phyloP scores from a whole-genome alignment of 2,888 invertebrate species.

The Drosophila tripunctata region DNA sequence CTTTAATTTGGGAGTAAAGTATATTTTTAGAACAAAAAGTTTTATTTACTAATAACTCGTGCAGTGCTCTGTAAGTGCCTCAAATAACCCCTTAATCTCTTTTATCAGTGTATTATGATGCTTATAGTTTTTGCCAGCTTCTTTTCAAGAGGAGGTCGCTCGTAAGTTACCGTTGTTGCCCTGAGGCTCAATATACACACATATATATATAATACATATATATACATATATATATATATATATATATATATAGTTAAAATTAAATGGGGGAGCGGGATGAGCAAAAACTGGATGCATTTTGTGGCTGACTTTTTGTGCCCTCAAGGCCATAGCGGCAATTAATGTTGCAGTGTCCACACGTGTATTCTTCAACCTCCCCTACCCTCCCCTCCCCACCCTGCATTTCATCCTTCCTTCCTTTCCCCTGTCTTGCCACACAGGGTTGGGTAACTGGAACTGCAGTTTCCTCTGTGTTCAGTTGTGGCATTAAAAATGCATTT shows the following conservation, averaged over 20 bases:
- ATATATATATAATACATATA: too few relatives aligned
- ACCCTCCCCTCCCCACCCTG: not conserved
- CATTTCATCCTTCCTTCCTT: not conserved
- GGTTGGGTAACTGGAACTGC: too few relatives aligned
- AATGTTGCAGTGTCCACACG: constrained; percentile 49
- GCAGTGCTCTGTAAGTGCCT: too few relatives aligned
- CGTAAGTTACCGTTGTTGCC: constrained; percentile 28
- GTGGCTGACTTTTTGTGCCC: not conserved
- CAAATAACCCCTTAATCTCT: too few relatives aligned
- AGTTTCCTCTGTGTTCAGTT: not conserved
- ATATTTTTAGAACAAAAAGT: too few relatives aligned
- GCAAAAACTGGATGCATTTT: not conserved
- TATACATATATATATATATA: too few relatives aligned
- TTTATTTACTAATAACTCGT: too few relatives aligned
- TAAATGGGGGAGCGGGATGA: not conserved
- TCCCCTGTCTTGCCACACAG: not conserved
- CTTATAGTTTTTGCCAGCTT: constrained; percentile 32
- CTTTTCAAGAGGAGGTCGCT: constrained; percentile 38
- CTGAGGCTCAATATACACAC: not conserved
- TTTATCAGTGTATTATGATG: not conserved
- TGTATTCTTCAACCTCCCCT: constrained; percentile 1
- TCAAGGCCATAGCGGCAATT: constrained; percentile 54
- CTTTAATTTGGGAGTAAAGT: too few relatives aligned
- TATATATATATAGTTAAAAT: too few relatives aligned
- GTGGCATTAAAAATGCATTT: constrained; percentile 65